Conservation (phyloP, 2,888 invertebrate genomes). For the Pediacus dermestoides region DNA sequence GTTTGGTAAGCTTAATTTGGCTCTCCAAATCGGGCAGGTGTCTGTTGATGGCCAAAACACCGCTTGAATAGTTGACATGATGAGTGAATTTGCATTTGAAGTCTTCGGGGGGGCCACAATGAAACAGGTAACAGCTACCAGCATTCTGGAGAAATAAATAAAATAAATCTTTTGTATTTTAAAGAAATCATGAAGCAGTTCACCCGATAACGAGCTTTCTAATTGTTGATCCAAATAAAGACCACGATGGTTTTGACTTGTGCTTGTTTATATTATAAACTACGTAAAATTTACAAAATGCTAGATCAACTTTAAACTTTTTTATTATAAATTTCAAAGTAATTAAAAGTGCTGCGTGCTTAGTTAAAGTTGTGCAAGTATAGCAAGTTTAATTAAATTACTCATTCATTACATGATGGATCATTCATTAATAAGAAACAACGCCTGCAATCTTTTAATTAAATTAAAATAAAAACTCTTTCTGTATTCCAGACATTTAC, state of each 20-base stretch:
- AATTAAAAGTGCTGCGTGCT: no score
- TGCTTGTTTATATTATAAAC: no score
- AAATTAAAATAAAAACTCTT: no score
- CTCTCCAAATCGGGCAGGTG: conserved; percentile 65
- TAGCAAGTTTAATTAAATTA: no score
- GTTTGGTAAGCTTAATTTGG: conserved; percentile 68
- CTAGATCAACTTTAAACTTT: no score
- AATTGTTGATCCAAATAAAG: conserved; percentile 1
- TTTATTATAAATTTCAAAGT: no score
- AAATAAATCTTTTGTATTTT: background rate
- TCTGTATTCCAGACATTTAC: conserved; percentile 51
- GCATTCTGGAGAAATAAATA: conserved; percentile 58
- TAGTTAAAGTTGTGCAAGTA: no score
- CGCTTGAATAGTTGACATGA: conserved; percentile 85
- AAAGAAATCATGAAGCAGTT: background rate
- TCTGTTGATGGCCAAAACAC: conserved; percentile 69
- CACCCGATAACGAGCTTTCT: conserved; percentile 2
- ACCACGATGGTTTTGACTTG: no score
- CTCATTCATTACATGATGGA: no score
- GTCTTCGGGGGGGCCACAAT: conserved; percentile 85
- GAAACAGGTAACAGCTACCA: conserved; percentile 87
- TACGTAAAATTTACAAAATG: no score
- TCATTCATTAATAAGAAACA: no score
- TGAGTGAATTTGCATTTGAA: conserved; percentile 90
- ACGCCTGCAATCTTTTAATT: no score